phyloP scores from a whole-genome alignment of 2,113 vertebrate species.

The Rhea pennata region DNA sequence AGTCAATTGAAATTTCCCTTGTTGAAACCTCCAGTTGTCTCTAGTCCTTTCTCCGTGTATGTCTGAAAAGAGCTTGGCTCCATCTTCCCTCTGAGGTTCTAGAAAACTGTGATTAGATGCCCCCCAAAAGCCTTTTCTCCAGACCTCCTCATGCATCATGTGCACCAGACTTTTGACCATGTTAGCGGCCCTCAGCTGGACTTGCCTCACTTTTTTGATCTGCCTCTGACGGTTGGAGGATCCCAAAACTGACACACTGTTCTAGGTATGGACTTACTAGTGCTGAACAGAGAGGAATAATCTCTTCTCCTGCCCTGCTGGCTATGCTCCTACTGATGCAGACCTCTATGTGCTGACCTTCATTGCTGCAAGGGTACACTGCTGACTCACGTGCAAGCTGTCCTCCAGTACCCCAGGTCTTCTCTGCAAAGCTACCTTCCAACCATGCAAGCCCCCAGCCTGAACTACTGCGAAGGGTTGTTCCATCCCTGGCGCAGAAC shows the following conservation, averaged over 20 bases:
- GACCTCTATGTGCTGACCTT: background rate
- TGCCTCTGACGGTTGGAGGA: background rate
- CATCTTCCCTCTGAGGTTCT: background rate
- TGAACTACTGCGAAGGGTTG: background rate
- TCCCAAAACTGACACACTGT: background rate
- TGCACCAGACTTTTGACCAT: too few relatives aligned
- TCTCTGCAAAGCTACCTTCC: background rate
- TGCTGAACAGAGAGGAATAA: background rate
- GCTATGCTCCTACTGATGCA: background rate
- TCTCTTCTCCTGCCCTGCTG: background rate
- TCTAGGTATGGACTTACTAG: background rate
- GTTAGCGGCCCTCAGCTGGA: background rate
- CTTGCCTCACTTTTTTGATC: background rate
- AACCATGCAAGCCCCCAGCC: background rate
- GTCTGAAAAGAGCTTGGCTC: background rate
- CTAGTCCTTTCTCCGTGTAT: background rate
- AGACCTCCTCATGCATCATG: background rate
- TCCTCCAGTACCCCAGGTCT: background rate
- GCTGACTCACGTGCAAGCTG: background rate
- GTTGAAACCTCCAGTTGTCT: background rate
- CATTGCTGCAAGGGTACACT: background rate
- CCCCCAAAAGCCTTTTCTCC: background rate
- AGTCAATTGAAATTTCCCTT: background rate
- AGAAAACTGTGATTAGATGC: background rate
- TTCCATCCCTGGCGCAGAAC: background rate